Evolutionary conservation across 2,888 invertebrate species (phyloP).

Genomic region (Drosophila quasianomalipes): DNA sequence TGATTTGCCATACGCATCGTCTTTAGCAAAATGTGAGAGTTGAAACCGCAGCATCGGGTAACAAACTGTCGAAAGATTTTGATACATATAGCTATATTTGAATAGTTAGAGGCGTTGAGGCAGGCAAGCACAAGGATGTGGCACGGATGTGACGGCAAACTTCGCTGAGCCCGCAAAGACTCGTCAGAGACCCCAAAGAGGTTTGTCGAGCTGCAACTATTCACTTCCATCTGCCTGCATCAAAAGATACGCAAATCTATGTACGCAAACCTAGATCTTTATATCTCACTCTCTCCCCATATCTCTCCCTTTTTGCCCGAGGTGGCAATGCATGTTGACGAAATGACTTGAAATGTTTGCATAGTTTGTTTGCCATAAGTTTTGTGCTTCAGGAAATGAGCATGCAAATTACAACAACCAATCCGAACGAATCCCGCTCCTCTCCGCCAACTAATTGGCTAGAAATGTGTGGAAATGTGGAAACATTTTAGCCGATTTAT

Average conservation of each 20-base stretch:
- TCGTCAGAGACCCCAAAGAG: conserved; percentile 49
- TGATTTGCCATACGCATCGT: conserved; percentile 23
- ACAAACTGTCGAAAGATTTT: conserved; percentile 21
- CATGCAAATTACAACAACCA: conserved; percentile 67
- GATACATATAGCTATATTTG: conserved; percentile 10
- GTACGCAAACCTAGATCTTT: not conserved
- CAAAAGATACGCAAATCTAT: conserved; percentile 69
- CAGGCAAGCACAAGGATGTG: conserved; percentile 17
- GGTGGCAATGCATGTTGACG: conserved; percentile 49
- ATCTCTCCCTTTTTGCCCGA: not conserved
- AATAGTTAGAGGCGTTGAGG: conserved; percentile 2
- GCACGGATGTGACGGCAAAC: conserved; percentile 5
- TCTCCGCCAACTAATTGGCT: conserved; percentile 25
- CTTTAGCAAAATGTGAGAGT: conserved; percentile 10
- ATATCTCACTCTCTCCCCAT: not conserved
- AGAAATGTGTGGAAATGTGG: conserved; percentile 41
- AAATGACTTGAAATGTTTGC: conserved; percentile 57
- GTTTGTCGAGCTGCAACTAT: conserved; percentile 43
- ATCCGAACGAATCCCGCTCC: not conserved
- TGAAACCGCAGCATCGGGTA: conserved; percentile 35
- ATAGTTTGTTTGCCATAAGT: conserved; percentile 58
- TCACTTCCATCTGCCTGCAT: conserved; percentile 47
- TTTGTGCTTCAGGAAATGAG: conserved; percentile 65
- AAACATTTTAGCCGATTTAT: conserved; percentile 30
- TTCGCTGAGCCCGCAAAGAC: conserved; percentile 21